Conservation (phyloP, 2,113 vertebrate species). For the Gymnocephalus cernua region DNA sequence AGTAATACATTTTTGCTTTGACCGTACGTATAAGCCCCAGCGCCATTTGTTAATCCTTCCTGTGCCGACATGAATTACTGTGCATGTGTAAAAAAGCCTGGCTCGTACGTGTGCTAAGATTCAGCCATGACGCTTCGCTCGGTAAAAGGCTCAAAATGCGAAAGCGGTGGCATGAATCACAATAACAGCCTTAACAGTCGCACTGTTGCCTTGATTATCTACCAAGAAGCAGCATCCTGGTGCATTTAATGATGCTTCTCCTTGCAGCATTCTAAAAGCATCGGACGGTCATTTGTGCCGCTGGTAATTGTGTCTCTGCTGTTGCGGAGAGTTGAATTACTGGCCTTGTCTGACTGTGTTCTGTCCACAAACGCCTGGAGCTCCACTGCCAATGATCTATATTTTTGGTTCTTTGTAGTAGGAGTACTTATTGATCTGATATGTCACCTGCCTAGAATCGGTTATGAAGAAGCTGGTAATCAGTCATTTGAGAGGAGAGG, state of each 20-base stretch:
- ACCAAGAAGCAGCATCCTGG: slow-evolving; percentile 43
- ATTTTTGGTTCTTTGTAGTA: slow-evolving; percentile 31
- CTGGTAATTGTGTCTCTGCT: slow-evolving; percentile 30
- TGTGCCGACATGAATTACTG: slow-evolving; percentile 48
- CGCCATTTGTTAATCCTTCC: slow-evolving; percentile 44
- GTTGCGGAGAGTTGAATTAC: slow-evolving; percentile 44
- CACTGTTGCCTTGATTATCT: slow-evolving; percentile 64
- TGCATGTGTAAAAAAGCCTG: slow-evolving; percentile 58
- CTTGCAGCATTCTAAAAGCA: neutral
- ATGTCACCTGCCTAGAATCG: slow-evolving; percentile 64
- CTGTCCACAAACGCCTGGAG: slow-evolving; percentile 40
- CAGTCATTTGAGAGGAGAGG: slow-evolving; percentile 60
- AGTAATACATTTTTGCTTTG: slow-evolving; percentile 18
- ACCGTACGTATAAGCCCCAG: slow-evolving; percentile 8
- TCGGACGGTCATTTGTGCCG: slow-evolving; percentile 30
- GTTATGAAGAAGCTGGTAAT: slow-evolving; percentile 53
- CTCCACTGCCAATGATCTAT: slow-evolving; percentile 47
- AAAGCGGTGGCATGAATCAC: slow-evolving; percentile 67
- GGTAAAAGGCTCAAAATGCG: slow-evolving; percentile 50
- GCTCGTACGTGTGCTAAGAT: slow-evolving; percentile 39
- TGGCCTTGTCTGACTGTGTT: slow-evolving; percentile 37
- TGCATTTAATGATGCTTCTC: slow-evolving; percentile 53
- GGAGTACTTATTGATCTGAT: slow-evolving; percentile 62
- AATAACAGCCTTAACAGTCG: slow-evolving; percentile 44
- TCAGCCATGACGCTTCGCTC: slow-evolving; percentile 40